A percentile compares a stretch with the other conserved stretches of the same genome.
phyloP scores from a whole-genome alignment of 2,797 vertebrate species.

The Lophius americanus region DNA sequence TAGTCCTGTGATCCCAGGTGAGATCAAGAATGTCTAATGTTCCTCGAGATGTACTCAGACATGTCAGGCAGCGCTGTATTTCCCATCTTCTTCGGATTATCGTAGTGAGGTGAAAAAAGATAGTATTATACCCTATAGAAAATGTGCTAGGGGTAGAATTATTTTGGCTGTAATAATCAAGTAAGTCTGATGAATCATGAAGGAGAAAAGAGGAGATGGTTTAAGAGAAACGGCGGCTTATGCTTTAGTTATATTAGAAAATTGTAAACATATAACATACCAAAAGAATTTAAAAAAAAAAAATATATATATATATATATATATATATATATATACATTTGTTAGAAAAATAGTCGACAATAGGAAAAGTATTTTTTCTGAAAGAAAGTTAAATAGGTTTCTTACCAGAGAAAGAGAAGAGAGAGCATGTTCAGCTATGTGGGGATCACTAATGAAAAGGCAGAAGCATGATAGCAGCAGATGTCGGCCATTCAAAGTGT shows the following conservation, averaged over 20 bases:
- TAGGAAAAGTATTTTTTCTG: neutral
- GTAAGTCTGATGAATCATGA: neutral
- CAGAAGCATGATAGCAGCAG: conserved; percentile 29
- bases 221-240: neutral
- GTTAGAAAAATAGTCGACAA: neutral
- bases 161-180: too few species aligned
- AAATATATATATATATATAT: too few species aligned
- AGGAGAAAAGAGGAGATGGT: conserved; percentile 1
- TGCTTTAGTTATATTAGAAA: neutral
- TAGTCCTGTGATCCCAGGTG: conserved; percentile 23
- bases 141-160: too few species aligned
- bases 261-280: conserved; percentile 4
- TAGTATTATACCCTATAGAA: neutral
- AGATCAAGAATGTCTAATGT: too few species aligned
- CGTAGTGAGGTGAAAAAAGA: neutral
- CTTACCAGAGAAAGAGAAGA: neutral
- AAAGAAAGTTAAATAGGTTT: neutral
- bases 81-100: neutral
- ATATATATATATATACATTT: neutral
- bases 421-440: neutral
- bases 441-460: conserved; percentile 13
- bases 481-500: conserved; percentile 24
- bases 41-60: too few species aligned
- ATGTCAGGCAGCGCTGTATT: neutral
- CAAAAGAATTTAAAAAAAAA: too few species aligned